Conservation (phyloP, 2,888 invertebrate genomes). For the Limenitis arthemis region DNA sequence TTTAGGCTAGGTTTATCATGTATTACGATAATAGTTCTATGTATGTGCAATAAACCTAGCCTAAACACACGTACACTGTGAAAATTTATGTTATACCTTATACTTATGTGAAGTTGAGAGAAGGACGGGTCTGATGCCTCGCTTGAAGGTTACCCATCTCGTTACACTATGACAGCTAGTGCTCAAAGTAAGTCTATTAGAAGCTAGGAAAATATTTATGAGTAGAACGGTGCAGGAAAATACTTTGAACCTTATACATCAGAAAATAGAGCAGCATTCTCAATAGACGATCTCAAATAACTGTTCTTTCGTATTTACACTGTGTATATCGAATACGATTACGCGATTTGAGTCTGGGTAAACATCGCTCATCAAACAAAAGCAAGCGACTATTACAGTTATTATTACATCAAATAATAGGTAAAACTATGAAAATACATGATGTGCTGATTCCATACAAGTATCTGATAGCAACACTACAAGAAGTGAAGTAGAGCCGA, state of each 20-base stretch:
- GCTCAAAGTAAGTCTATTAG: conserved; percentile 51
- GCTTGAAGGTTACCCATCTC: conserved; percentile 36
- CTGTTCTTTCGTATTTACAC: conserved; percentile 56
- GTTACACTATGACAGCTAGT: conserved; percentile 39
- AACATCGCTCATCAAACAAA: conserved; percentile 15
- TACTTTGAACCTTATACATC: conserved; percentile 53
- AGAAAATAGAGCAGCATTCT: conserved; percentile 62
- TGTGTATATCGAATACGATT: conserved; percentile 54
- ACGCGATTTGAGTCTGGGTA: conserved; percentile 33
- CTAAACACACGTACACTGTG: conserved; percentile 65
- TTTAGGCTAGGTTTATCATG: conserved; percentile 54
- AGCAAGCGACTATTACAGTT: conserved; percentile 16
- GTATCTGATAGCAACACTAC: conserved; percentile 33
- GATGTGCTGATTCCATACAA: conserved; percentile 57
- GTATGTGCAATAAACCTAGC: conserved; percentile 61
- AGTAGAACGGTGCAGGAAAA: conserved; percentile 61
- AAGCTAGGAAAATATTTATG: conserved; percentile 66
- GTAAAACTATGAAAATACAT: conserved; percentile 46
- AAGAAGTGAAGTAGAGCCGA: conserved; percentile 30
- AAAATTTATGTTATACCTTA: conserved; percentile 46
- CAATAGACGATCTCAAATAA: conserved; percentile 58
- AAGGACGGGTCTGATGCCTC: conserved; percentile 41
- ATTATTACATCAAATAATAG: conserved; percentile 8
- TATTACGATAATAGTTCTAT: conserved; percentile 51
- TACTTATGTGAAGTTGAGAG: conserved; percentile 40